Evolutionary conservation across 2,113 vertebrate genomes (phyloP), one percentile per base, ranked within the genome.

Genomic region (Sylvietta virens): DNA sequence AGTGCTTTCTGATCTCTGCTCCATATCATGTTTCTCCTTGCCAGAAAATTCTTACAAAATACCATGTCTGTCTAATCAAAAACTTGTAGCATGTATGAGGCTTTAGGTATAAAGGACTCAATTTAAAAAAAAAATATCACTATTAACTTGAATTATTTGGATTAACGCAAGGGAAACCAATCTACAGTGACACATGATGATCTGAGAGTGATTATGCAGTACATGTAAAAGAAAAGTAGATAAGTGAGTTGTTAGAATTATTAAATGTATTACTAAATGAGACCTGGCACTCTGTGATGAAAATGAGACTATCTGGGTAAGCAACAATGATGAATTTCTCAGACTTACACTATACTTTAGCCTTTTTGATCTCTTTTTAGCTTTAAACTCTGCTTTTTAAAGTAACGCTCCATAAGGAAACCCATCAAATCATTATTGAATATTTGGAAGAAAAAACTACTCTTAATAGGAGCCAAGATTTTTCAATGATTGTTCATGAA

Each of bases 311-410:
- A 95, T 86, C 44, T 91, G 56, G 44, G 70, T 97, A 92, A 97
- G 83, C 37, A 96, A 73, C 92, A 92, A 66, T 94, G 89, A 89
- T 93, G 61, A 97, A 95, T 97, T 97, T 94, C 93, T 95, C 66
- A 92, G 66, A 96, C 95, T 95, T 92, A 92, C 78, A 48, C 69
- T n/a, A 70, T 53, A 39, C 17, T 95, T 86, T 61, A 97, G 86
- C 87, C 65, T 71, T 45, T 94, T 93, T 96, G 71, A 93, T 97
- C 85, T 94, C 74, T 93, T 93, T 92, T 90, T 74, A 90, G 19
- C 81, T 93, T 92, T 91, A 94, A 50, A 91, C 88, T 79, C 94
- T 95, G 67, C 92, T 95, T 92, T 97, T 48, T 77, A 94, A 78
- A 89, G 48, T 77, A 84, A 76, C 40, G 45, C 30, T 95, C 51